Percentiles rank a stretch among this genome's conserved stretches.
These are phyloP conservation scores for Smittia sp. DNA, from an alignment of 2,888 invertebrate genomes.

Conservation along the genomic window DNA sequence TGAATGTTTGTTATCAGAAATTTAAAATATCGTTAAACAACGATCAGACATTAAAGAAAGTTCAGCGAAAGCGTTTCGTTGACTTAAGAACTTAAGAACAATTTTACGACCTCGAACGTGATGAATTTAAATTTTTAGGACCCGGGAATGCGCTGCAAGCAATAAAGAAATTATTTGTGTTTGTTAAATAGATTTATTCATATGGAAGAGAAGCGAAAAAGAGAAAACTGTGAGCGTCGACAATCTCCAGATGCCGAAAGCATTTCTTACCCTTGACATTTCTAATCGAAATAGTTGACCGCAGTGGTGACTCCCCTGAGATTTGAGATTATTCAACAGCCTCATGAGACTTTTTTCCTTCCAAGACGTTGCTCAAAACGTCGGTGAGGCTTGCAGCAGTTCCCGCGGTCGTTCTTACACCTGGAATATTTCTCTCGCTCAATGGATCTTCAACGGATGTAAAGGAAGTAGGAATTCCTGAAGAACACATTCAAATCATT, in stretches of 20 bases:
- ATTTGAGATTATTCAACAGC: background rate
- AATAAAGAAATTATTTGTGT: slow-evolving; percentile 4
- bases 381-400: background rate
- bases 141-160: background rate
- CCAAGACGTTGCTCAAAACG: background rate
- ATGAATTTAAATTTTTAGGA: background rate
- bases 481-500: slow-evolving; percentile 26
- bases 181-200: slow-evolving; percentile 13
- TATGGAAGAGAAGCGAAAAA: background rate
- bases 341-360: background rate
- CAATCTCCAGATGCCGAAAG: slow-evolving; percentile 10
- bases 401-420: background rate
- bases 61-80: slow-evolving; percentile 4
- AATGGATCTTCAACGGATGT: slow-evolving; percentile 20
- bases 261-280: slow-evolving; percentile 28
- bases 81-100: background rate
- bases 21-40: slow-evolving; percentile 10
- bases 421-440: background rate
- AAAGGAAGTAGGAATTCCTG: background rate
- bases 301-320: slow-evolving; percentile 20
- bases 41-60: slow-evolving; percentile 11
- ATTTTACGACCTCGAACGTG: slow-evolving; percentile 15
- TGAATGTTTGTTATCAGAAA: slow-evolving; percentile 16
- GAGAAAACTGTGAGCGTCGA: background rate
- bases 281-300: slow-evolving; percentile 1